These are phyloP conservation scores for Napeogenes inachia DNA, from an alignment of 2,888 invertebrate genomes.

Conservation along the genomic window DNA sequence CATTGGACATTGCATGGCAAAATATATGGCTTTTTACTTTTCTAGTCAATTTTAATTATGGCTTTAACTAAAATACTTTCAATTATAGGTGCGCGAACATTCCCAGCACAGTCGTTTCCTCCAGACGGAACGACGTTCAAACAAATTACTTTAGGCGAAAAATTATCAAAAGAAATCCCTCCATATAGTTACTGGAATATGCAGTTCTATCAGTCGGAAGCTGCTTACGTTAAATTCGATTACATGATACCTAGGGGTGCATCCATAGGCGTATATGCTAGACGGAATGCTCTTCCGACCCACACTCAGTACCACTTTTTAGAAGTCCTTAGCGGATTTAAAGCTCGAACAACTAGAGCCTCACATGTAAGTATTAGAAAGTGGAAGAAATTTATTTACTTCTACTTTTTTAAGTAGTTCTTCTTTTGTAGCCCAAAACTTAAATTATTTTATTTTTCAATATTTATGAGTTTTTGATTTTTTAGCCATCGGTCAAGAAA, in stretches of 20 bases:
- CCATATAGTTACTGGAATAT: conserved; percentile 98
- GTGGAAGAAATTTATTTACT: conserved; percentile 13
- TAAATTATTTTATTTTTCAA: neutral
- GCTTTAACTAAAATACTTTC: conserved; percentile 21
- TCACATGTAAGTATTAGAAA: conserved; percentile 85
- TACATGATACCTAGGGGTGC: conserved; percentile 94
- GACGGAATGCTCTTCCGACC: conserved; percentile 95
- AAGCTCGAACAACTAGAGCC: conserved; percentile 88
- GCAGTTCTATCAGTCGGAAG: conserved; percentile 96
- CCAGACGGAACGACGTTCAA: conserved; percentile 95
- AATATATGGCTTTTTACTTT: conserved; percentile 10
- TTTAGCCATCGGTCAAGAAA: conserved; percentile 89
- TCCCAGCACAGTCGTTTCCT: conserved; percentile 93
- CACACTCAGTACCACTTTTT: conserved; percentile 98
- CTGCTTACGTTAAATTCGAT: conserved; percentile 95
- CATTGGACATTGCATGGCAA: conserved; percentile 7
- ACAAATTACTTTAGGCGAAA: conserved; percentile 91
- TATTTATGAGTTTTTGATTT: conserved; percentile 6
- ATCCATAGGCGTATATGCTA: conserved; percentile 95
- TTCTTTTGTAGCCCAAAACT: neutral
- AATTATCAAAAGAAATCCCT: conserved; percentile 91
- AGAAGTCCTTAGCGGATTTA: conserved; percentile 93
- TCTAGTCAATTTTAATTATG: neutral
- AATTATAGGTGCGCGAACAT: conserved; percentile 87
- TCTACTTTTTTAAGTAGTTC: neutral